Evolutionary conservation across 2,888 invertebrate species (phyloP).

Genomic region (Clivina fossor): DNA sequence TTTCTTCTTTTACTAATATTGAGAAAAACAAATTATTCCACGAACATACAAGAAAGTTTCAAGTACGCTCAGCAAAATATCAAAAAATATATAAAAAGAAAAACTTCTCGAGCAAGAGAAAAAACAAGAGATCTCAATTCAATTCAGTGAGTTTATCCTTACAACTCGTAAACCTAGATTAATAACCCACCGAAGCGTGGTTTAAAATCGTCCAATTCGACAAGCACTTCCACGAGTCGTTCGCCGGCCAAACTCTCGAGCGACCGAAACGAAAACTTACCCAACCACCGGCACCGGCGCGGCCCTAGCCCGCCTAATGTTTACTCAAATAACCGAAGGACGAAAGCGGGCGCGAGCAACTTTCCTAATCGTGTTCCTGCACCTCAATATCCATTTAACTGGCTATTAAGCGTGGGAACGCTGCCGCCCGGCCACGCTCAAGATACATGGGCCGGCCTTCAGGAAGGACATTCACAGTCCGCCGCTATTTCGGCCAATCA

Average conservation of each 20-base stretch:
- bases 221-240: conserved; percentile 2
- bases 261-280: too few relatives aligned
- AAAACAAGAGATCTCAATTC: too few relatives aligned
- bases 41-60: too few relatives aligned
- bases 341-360: conserved; percentile 10
- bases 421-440: conserved; percentile 7
- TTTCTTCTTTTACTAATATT: too few relatives aligned
- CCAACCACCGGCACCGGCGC: too few relatives aligned
- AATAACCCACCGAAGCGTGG: conserved; percentile 14
- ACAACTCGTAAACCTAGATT: conserved; percentile 17
- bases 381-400: conserved; percentile 28
- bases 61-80: too few relatives aligned
- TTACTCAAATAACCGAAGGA: conserved; percentile 32
- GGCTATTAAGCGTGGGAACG: conserved; percentile 31
- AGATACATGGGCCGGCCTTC: conserved; percentile 22
- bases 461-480: conserved; percentile 20
- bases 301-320: conserved; percentile 19
- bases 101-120: too few relatives aligned
- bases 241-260: background rate
- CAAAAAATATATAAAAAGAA: too few relatives aligned
- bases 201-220: background rate
- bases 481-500: conserved; percentile 17
- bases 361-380: conserved; percentile 29
- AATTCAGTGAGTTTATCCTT: too few relatives aligned
- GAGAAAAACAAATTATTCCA: too few relatives aligned